These are phyloP conservation scores for Teleogryllus occipitalis DNA, from an alignment of 1,140 invertebrate genomes.

Conservation along the genomic window DNA sequence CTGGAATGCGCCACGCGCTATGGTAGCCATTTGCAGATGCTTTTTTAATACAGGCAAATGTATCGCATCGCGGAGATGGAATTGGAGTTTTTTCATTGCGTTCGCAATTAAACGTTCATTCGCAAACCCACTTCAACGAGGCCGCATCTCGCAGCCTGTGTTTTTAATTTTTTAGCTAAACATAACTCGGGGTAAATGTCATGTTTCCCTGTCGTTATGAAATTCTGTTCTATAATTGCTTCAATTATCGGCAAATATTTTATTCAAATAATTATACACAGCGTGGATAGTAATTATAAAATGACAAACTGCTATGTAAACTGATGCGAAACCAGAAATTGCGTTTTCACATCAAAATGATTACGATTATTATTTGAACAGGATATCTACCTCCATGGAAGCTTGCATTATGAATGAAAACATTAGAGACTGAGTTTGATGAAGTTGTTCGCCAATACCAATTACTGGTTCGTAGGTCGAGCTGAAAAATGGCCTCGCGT, in stretches of 20 bases:
- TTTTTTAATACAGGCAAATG: not conserved
- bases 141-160: no score
- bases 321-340: not conserved
- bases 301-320: not conserved
- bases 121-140: not conserved
- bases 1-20: no score
- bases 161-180: not conserved
- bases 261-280: not conserved
- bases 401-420: not conserved
- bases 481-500: not conserved
- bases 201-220: not conserved
- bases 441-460: not conserved
- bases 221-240: constrained; percentile 1
- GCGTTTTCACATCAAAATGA: not conserved
- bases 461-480: not conserved
- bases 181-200: not conserved
- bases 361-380: constrained; percentile 2
- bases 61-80: not conserved
- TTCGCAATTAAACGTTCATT: not conserved
- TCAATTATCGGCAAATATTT: constrained; percentile 5
- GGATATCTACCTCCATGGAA: not conserved
- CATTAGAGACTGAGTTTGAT: not conserved
- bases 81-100: not conserved
- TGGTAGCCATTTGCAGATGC: not conserved
- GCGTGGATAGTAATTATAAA: not conserved